These are phyloP conservation scores for Coleophora deauratella DNA, from an alignment of 2,888 invertebrate genomes.

Conservation along the genomic window DNA sequence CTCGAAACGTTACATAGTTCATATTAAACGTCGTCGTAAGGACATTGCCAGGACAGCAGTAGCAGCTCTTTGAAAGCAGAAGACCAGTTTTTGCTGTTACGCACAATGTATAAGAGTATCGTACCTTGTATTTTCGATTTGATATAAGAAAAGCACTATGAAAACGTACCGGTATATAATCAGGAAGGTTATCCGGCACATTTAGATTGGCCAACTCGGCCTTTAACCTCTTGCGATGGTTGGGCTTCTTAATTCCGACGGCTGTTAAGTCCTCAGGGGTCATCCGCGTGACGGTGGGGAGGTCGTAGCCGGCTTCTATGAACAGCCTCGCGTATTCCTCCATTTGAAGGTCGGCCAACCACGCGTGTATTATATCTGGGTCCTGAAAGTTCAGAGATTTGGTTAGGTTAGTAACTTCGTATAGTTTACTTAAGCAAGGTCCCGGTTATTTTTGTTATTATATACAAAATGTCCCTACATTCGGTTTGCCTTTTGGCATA, in stretches of 20 bases:
- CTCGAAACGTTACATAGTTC: too few species aligned
- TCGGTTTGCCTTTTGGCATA: too few species aligned
- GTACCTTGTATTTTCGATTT: too few species aligned
- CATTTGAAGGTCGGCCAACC: constrained; percentile 94
- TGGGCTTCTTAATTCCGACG: constrained; percentile 96
- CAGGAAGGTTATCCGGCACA: constrained; percentile 95
- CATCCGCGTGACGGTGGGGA: constrained; percentile 98
- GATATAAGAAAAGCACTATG: too few species aligned
- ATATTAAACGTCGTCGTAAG: too few species aligned
- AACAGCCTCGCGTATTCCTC: constrained; percentile 96
- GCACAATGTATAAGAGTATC: too few species aligned
- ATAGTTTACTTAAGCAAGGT: too few species aligned
- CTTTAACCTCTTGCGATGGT: constrained; percentile 96
- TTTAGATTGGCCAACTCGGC: constrained; percentile 96
- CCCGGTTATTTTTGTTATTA: too few species aligned
- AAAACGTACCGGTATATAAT: constrained; percentile 88
- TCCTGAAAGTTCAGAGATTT: constrained; percentile 74
- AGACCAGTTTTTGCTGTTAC: too few species aligned
- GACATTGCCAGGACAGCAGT: too few species aligned
- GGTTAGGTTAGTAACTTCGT: not conserved
- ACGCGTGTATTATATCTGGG: constrained; percentile 94
- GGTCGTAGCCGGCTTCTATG: constrained; percentile 96
- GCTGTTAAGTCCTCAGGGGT: constrained; percentile 96
- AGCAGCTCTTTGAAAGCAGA: too few species aligned
- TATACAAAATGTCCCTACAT: too few species aligned